Evolutionary conservation across 2,888 invertebrate species (phyloP).

Genomic region (Xylota segnis): DNA sequence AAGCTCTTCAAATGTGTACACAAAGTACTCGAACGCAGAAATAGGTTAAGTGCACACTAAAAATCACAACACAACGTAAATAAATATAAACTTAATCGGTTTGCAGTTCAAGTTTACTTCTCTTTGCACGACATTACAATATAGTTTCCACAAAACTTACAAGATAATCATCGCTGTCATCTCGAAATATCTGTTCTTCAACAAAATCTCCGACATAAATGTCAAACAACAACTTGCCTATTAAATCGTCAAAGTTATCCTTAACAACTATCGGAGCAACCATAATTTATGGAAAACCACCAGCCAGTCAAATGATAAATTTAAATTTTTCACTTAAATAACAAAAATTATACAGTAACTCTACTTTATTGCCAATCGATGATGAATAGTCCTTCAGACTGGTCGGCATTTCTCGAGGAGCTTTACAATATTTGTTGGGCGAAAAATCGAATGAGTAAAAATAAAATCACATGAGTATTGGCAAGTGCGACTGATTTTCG

Average conservation of each 20-base stretch:
- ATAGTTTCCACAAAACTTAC: conserved; percentile 79
- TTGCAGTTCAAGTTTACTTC: neutral
- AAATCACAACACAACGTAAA: neutral
- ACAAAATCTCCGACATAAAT: conserved; percentile 82
- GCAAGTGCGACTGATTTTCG: conserved; percentile 57
- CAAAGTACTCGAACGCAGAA: conserved; percentile 1
- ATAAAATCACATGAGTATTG: conserved; percentile 70
- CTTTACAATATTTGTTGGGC: conserved; percentile 20
- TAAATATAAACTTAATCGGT: neutral
- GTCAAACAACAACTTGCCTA: conserved; percentile 80
- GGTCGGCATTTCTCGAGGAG: conserved; percentile 44
- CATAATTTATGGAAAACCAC: conserved; percentile 23
- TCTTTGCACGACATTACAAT: neutral
- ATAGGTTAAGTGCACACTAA: conserved; percentile 9
- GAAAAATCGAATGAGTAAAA: conserved; percentile 54
- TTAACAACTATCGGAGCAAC: conserved; percentile 44
- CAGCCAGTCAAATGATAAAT: neutral
- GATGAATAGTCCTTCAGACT: conserved; percentile 60
- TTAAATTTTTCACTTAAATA: neutral
- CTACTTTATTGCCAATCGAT: conserved; percentile 42
- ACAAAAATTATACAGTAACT: neutral
- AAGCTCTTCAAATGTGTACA: conserved; percentile 9
- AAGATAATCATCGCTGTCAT: conserved; percentile 81
- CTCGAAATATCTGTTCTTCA: conserved; percentile 82
- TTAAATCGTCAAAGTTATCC: conserved; percentile 79